A percentile compares a stretch with the other conserved stretches of the same genome.
Evolutionary conservation across 2,113 vertebrate species (phyloP).

Genomic region (Labeo rohita): DNA sequence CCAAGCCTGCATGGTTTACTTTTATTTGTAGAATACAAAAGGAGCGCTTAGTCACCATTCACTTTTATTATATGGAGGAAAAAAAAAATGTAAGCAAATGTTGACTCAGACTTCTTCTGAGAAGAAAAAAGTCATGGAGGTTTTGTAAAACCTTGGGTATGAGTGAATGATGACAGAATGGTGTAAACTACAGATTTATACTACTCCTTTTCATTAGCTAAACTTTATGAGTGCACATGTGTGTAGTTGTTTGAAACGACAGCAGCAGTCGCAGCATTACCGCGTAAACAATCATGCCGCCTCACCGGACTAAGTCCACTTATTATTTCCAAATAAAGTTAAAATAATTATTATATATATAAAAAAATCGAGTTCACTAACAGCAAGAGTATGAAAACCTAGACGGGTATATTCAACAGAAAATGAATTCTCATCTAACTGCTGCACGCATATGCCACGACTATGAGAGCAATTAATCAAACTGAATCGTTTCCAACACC

Average conservation of each 20-base stretch:
- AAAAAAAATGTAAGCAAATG: background rate
- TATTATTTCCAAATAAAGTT: no score
- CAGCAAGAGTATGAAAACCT: no score
- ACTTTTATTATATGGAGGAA: background rate
- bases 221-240: background rate
- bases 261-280: background rate
- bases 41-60: background rate
- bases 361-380: background rate
- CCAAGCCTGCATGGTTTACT: background rate
- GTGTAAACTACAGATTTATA: background rate
- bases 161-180: background rate
- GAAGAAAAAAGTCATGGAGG: background rate
- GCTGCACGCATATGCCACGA: background rate
- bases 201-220: background rate
- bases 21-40: background rate
- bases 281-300: slow-evolving; percentile 3
- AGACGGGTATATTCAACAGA: background rate
- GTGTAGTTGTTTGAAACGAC: background rate
- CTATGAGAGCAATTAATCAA: background rate
- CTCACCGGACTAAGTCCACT: background rate
- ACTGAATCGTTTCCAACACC: background rate
- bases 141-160: background rate
- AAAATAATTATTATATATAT: background rate
- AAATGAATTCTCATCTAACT: background rate
- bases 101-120: background rate